Evolutionary conservation across 2,797 vertebrate genomes (phyloP), one percentile per base, ranked within the genome.

Genomic region (Dromococcyx pavoninus): DNA sequence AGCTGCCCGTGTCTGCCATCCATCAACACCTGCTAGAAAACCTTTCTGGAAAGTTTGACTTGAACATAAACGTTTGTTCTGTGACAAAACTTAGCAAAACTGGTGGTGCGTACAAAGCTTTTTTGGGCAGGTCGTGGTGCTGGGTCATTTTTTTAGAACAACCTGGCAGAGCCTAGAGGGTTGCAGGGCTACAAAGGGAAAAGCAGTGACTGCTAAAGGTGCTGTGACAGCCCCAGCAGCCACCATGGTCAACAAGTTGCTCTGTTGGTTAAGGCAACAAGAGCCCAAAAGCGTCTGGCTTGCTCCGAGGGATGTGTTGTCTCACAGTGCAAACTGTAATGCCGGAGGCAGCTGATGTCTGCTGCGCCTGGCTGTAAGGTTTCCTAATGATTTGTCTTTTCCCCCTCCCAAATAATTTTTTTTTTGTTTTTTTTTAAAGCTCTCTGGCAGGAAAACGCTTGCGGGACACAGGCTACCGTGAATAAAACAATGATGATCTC

Each of bases 401-500:
- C 14, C 46, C 46, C 7, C 22, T 7, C 7, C 5, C 13, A 65
- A 75, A 76, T 35, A 84, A 84, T 88, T 91, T 77, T 54, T 82
- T 76, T 85, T 81, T 85, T 3, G 30, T 39, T 66, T 82, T 88
- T 83, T 88, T 32, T 88, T 32, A 25, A 82, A 89, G 67, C 65
- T 57, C 11, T 81, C 64, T 85, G 74, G 69, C 74, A 92, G 43
- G 41, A 91, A 87, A 64, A 46, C 37, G 80, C 37, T 85, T 69
- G 72, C 53, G 76, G 71, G 72, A 87, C 6, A 0, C 37, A 70
- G 53, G 35, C 39, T 57, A 46, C 56, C 5, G n/a, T 50, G 73
- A 90, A 73, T 76, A 86, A 88, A 90, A 81, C 86, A 94, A 96
- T 80, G 54, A 70, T 79, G 70, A 93, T 84, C 79, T 93, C 92